Percentiles rank a stretch among this genome's conserved stretches.
phyloP scores from a whole-genome alignment of 2,888 invertebrate species.

The Trichogramma dendrolimi region DNA sequence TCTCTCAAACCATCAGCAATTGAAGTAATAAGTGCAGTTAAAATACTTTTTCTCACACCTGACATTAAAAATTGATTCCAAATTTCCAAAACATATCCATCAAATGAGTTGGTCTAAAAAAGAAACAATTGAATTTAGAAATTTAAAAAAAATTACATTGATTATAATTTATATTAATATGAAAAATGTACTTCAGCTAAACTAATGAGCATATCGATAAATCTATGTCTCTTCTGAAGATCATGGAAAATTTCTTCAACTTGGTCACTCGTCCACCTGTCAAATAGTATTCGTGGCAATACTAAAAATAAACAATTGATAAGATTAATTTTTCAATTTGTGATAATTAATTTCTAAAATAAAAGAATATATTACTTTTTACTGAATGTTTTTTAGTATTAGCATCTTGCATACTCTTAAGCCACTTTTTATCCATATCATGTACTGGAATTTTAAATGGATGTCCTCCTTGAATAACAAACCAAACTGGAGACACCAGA shows the following conservation, averaged over 20 bases:
- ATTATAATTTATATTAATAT: conserved; percentile 3
- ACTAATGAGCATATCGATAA: conserved; percentile 67
- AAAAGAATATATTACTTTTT: conserved; percentile 56
- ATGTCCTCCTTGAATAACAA: conserved; percentile 68
- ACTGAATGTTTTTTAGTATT: conserved; percentile 57
- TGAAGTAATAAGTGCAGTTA: conserved; percentile 63
- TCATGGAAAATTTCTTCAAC: conserved; percentile 68
- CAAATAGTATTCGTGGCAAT: conserved; percentile 84
- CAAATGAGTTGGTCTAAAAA: conserved; percentile 74
- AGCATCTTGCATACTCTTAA: conserved; percentile 64
- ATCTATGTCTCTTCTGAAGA: conserved; percentile 63
- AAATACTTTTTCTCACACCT: conserved; percentile 56
- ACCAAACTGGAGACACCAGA: conserved; percentile 91
- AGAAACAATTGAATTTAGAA: conserved; percentile 61
- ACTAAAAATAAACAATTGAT: conserved; percentile 58
- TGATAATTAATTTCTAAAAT: conserved; percentile 8
- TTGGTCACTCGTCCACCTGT: conserved; percentile 76
- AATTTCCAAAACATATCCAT: conserved; percentile 87
- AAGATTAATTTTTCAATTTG: conserved; percentile 8
- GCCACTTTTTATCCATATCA: conserved; percentile 83
- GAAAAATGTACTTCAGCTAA: conserved; percentile 46
- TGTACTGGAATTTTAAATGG: conserved; percentile 68
- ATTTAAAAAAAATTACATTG: conserved; percentile 56
- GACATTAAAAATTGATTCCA: conserved; percentile 76
- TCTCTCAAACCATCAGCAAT: conserved; percentile 56